These are phyloP conservation scores for Callipepla squamata DNA, from an alignment of 2,113 vertebrate species.

Conservation along the genomic window DNA sequence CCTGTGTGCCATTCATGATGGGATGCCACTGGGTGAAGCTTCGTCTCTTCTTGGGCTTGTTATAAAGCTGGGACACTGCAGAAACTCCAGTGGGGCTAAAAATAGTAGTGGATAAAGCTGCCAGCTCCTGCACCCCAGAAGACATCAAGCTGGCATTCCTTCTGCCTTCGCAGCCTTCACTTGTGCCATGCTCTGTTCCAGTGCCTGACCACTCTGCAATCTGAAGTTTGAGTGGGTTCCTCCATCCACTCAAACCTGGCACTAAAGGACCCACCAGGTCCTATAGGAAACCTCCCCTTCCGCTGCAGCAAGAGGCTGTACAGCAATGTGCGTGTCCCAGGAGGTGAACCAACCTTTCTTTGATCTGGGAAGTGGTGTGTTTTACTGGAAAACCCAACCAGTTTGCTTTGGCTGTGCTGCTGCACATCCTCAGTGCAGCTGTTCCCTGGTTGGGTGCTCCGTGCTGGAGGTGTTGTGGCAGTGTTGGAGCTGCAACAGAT, in stretches of 20 bases:
- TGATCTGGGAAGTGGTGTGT: not conserved
- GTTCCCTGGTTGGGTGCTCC: not conserved
- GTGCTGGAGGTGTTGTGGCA: not conserved
- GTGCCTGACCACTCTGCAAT: too few species aligned
- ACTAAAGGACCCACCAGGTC: not conserved
- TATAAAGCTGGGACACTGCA: not conserved
- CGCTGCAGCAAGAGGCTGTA: not conserved
- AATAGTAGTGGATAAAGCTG: not conserved
- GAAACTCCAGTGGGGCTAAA: not conserved
- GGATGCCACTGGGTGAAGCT: not conserved
- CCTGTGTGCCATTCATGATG: not conserved
- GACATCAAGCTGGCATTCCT: not conserved
- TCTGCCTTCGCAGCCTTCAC: not conserved
- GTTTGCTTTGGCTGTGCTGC: conserved; percentile 29
- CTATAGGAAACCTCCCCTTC: not conserved
- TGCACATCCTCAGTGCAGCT: not conserved
- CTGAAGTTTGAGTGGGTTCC: not conserved
- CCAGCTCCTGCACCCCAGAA: not conserved
- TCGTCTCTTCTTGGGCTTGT: not conserved
- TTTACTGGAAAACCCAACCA: conserved; percentile 24
- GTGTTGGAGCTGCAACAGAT: not conserved
- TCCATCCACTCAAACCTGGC: not conserved
- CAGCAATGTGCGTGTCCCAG: not conserved
- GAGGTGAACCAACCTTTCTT: not conserved
- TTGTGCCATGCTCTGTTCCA: not conserved